Conservation (phyloP, 1,140 invertebrate species). For the Acyrthosiphon pisum region DNA sequence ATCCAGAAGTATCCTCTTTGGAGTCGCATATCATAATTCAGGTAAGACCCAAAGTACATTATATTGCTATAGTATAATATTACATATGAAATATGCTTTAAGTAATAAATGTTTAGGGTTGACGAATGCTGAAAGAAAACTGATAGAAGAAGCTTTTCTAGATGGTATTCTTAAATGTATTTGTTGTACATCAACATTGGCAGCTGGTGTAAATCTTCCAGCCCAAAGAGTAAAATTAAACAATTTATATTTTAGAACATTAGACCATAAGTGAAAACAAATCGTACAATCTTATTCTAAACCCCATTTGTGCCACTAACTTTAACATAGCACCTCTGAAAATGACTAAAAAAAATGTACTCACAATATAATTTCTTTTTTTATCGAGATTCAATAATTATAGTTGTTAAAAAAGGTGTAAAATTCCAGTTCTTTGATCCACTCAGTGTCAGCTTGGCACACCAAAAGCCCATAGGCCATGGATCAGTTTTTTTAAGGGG, state of each 20-base stretch:
- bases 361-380: not conserved
- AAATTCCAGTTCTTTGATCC: not conserved
- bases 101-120: conserved; percentile 66
- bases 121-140: conserved; percentile 80
- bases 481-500: too few relatives aligned
- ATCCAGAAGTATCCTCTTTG: conserved; percentile 75
- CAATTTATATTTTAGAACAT: conserved; percentile 53
- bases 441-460: too few relatives aligned
- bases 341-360: too few relatives aligned
- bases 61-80: not conserved
- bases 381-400: not conserved
- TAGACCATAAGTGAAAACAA: not conserved
- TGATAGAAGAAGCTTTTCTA: conserved; percentile 88
- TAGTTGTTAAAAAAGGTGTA: not conserved
- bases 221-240: conserved; percentile 75
- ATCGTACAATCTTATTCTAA: not conserved
- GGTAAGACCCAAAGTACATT: conserved; percentile 61
- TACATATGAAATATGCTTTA: not conserved
- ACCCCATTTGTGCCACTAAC: not conserved
- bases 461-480: too few relatives aligned
- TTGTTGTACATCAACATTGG: conserved; percentile 94
- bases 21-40: conserved; percentile 91
- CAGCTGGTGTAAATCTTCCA: conserved; percentile 96
- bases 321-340: not conserved
- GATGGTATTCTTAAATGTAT: conserved; percentile 83